phyloP scores from a whole-genome alignment of 2,113 vertebrate species.

The Tragelaphus scriptus region DNA sequence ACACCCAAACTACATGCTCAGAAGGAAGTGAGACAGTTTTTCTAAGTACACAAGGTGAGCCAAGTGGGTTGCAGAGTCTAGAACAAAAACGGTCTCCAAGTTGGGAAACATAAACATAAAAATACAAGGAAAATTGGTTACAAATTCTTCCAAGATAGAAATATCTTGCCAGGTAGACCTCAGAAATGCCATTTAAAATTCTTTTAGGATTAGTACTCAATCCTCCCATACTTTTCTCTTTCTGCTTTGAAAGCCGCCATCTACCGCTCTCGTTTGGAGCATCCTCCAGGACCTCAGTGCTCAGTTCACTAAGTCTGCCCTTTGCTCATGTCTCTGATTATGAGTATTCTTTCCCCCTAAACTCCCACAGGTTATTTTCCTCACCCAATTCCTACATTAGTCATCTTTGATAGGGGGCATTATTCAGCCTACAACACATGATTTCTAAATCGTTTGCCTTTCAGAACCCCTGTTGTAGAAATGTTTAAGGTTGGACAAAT shows the following conservation, averaged over 20 bases:
- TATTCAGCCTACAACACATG: neutral
- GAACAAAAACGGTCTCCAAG: neutral
- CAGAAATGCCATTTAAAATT: neutral
- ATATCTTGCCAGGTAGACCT: neutral
- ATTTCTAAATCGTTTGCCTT: neutral
- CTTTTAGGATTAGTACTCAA: neutral
- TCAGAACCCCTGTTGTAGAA: neutral
- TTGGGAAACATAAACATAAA: neutral
- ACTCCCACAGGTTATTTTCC: neutral
- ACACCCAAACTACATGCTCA: neutral
- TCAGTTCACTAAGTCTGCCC: neutral
- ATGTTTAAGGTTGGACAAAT: neutral
- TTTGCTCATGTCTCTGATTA: neutral
- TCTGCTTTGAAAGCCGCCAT: neutral
- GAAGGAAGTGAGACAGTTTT: neutral
- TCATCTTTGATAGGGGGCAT: neutral
- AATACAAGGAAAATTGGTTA: neutral
- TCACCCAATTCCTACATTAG: neutral
- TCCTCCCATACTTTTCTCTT: neutral
- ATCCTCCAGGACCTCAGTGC: accelerated
- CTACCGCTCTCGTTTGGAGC: neutral
- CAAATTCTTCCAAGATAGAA: neutral
- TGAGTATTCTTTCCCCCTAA: neutral
- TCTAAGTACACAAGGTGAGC: neutral
- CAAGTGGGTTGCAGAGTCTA: neutral